These are phyloP conservation scores for Saccostrea glomerata DNA, from an alignment of 1,140 invertebrate genomes.

Conservation along the genomic window DNA sequence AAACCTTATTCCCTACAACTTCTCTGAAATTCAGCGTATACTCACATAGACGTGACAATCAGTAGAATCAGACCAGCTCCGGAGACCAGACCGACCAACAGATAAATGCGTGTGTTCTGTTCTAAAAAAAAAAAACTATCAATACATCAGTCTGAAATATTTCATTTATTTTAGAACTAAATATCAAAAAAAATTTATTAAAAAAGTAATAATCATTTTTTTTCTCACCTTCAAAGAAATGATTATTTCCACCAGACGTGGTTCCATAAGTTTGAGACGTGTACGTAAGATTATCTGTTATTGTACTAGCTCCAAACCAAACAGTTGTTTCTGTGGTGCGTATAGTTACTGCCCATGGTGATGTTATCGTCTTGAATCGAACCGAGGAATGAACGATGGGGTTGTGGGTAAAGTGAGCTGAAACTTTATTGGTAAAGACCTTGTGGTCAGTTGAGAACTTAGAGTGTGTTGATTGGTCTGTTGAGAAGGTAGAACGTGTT, in stretches of 20 bases:
- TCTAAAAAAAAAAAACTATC: background rate
- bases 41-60: background rate
- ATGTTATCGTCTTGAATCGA: background rate
- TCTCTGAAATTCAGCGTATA: background rate
- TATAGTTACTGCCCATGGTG: background rate
- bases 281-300: background rate
- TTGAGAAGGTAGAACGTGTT: background rate
- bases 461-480: background rate
- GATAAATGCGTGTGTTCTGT: background rate
- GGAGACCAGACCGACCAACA: background rate
- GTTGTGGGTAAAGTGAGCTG: background rate
- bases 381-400: background rate
- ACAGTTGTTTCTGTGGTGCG: conserved; percentile 1
- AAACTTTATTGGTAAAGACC: background rate
- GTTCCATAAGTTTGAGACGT: background rate
- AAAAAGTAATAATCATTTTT: background rate
- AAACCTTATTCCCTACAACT: background rate
- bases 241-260: background rate
- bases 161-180: background rate
- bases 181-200: background rate
- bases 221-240: background rate
- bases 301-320: background rate
- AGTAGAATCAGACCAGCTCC: background rate
- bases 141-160: background rate
- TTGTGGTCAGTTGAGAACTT: background rate